Evolutionary conservation across 2,888 invertebrate genomes (phyloP).

Genomic region (Sinotaia quadrata): DNA sequence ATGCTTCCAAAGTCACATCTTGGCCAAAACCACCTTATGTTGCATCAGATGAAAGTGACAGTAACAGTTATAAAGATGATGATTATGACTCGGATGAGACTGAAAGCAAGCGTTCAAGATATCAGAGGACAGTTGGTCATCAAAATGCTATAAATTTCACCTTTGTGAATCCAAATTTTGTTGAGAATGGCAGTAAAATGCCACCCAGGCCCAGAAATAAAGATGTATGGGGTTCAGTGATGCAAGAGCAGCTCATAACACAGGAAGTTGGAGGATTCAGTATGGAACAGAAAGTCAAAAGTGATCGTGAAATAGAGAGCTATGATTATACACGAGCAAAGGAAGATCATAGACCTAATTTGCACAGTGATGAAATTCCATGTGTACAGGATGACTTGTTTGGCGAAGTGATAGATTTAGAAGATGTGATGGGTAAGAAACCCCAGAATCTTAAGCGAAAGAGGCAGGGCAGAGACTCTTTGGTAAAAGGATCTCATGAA

Average conservation of each 20-base stretch:
- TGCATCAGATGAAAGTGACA: slow-evolving; percentile 6
- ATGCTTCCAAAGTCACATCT: slow-evolving; percentile 19
- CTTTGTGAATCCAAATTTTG: slow-evolving; percentile 35
- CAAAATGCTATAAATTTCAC: too few species aligned
- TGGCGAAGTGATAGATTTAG: slow-evolving; percentile 40
- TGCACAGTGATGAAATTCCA: slow-evolving; percentile 15
- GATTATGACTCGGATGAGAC: slow-evolving; percentile 13
- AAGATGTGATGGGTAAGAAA: slow-evolving; percentile 28
- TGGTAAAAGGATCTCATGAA: slow-evolving; percentile 32
- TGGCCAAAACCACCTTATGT: too few species aligned
- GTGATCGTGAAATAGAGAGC: slow-evolving; percentile 55
- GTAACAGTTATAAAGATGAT: slow-evolving; percentile 26
- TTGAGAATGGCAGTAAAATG: slow-evolving; percentile 12
- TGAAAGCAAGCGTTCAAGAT: too few species aligned
- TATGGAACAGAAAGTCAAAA: slow-evolving; percentile 75
- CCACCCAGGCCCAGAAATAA: slow-evolving; percentile 76
- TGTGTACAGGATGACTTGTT: slow-evolving; percentile 41
- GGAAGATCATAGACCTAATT: slow-evolving; percentile 42
- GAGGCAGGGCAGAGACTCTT: slow-evolving; percentile 29
- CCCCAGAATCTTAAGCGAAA: slow-evolving; percentile 36
- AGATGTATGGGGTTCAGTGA: slow-evolving; percentile 82
- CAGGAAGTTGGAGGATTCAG: slow-evolving; percentile 85
- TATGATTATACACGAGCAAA: slow-evolving; percentile 55
- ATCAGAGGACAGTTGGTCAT: too few species aligned
- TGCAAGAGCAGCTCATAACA: slow-evolving; percentile 85